Evolutionary conservation across 2,888 invertebrate species (phyloP), one percentile per base, ranked within the genome.

Genomic region (Dynastes grantii): DNA sequence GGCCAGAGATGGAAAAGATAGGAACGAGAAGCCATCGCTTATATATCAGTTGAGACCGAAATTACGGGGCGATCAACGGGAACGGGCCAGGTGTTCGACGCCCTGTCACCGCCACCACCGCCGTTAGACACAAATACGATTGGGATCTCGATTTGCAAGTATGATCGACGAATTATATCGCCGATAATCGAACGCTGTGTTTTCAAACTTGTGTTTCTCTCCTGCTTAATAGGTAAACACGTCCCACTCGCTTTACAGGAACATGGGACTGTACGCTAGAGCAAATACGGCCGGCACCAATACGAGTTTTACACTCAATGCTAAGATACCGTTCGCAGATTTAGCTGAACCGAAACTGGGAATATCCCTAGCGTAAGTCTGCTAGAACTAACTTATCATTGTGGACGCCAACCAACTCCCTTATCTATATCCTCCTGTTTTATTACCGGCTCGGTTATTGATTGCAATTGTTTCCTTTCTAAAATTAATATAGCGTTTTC

Each of bases 11-110:
- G 88, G 88, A 2, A 89, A 89, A 29, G 58, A 73, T 73, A 61
- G 27, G 4, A 32, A 16, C 45, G 85, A 86, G 80, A 85, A 87
- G 77, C 81, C 87, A 80, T 83, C 82, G 81, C 83, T 88, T 81
- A 83, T 85, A 81, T 86, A 79, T 87, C 89, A 85, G 87, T 88
- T 83, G 85, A 86, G 80, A 84, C 89, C 85, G 84, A 86, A 51
- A n/a, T n/a, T n/a, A n/a, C n/a, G n/a, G n/a, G n/a, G n/a, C n/a
- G n/a, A n/a, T n/a, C n/a, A n/a, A n/a, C n/a, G n/a, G n/a, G n/a
- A n/a, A n/a, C n/a, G n/a, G n/a, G n/a, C n/a, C n/a, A n/a, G 87
- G 88, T 80, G 87, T 89, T 22, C 89, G 88, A 89, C 87, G 89
- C 89, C 76, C 88, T 83, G 76, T 88, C 78, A 84, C 85, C 79